These are phyloP conservation scores for Acipenser oxyrinchus DNA, from an alignment of 2,797 vertebrate species.

Conservation along the genomic window DNA sequence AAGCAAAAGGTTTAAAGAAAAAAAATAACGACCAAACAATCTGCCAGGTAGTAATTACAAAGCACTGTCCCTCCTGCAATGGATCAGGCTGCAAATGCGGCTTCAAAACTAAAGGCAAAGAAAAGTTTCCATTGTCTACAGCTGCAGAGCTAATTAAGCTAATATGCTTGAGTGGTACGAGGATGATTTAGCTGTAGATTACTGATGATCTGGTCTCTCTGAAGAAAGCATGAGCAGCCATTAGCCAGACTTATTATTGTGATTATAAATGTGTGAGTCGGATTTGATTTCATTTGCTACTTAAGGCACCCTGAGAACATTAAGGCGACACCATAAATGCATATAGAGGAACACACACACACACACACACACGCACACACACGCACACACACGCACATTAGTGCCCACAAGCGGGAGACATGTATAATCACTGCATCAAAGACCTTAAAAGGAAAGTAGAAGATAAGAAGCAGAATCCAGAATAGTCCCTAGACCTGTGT, in stretches of 20 bases:
- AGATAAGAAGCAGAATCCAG: too few relatives aligned
- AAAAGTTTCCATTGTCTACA: slow-evolving; percentile 13
- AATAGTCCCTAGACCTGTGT: too few relatives aligned
- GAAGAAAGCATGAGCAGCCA: slow-evolving; percentile 4
- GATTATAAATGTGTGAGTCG: neutral
- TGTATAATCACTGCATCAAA: too few relatives aligned
- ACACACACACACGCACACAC: neutral
- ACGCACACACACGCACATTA: neutral
- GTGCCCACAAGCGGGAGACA: too few relatives aligned
- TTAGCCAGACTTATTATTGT: slow-evolving; percentile 5
- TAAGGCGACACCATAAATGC: neutral
- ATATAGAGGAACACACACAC: slow-evolving; percentile 1
- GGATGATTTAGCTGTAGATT: slow-evolving; percentile 11
- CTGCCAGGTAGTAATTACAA: slow-evolving; percentile 20
- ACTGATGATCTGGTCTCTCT: slow-evolving; percentile 14
- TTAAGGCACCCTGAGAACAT: neutral
- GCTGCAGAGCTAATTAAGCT: slow-evolving; percentile 33
- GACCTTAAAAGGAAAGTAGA: too few relatives aligned
- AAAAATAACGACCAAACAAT: slow-evolving; percentile 15
- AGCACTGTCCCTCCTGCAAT: slow-evolving; percentile 12
- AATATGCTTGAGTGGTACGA: slow-evolving; percentile 29
- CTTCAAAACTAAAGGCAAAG: slow-evolving; percentile 10
- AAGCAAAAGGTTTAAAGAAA: neutral
- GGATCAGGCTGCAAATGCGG: slow-evolving; percentile 7
- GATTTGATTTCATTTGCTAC: neutral